Evolutionary conservation across 2,888 invertebrate genomes (phyloP).

Genomic region (Clanis bilineata): DNA sequence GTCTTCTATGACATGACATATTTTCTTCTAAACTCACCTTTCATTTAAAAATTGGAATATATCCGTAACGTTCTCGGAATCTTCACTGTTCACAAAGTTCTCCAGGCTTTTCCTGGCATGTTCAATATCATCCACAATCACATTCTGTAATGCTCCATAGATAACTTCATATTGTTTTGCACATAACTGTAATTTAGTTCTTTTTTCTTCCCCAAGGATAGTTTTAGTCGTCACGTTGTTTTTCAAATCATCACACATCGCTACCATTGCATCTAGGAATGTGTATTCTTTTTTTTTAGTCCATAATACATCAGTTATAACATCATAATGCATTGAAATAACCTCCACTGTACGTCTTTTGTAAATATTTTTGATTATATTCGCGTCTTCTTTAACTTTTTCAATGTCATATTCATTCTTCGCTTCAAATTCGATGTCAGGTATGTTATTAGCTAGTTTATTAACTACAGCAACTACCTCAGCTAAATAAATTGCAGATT

Average conservation of each 20-base stretch:
- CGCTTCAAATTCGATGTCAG: conserved; percentile 39
- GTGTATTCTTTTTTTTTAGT: conserved; percentile 40
- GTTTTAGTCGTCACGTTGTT: conserved; percentile 46
- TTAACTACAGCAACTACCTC: conserved; percentile 57
- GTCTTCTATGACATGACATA: not conserved
- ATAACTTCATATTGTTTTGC: conserved; percentile 53
- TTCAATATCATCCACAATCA: conserved; percentile 43
- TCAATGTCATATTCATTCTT: conserved; percentile 35
- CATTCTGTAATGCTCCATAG: conserved; percentile 44
- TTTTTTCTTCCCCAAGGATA: conserved; percentile 53
- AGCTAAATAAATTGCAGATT: conserved; percentile 56
- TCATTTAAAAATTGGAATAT: conserved; percentile 50
- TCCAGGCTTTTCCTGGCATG: conserved; percentile 47
- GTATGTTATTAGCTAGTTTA: conserved; percentile 49
- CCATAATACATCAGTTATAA: conserved; percentile 59
- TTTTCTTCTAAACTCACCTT: conserved; percentile 44
- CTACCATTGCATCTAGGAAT: conserved; percentile 47
- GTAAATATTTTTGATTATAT: conserved; percentile 51
- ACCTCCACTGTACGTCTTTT: conserved; percentile 58
- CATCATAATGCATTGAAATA: conserved; percentile 62
- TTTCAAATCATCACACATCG: conserved; percentile 50
- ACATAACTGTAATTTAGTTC: conserved; percentile 58
- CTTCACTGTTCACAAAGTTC: conserved; percentile 44
- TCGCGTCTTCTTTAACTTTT: conserved; percentile 44
- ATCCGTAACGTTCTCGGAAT: conserved; percentile 37